Evolutionary conservation across 2,797 vertebrate genomes (phyloP).

Genomic region (Cryptoprocta ferox): DNA sequence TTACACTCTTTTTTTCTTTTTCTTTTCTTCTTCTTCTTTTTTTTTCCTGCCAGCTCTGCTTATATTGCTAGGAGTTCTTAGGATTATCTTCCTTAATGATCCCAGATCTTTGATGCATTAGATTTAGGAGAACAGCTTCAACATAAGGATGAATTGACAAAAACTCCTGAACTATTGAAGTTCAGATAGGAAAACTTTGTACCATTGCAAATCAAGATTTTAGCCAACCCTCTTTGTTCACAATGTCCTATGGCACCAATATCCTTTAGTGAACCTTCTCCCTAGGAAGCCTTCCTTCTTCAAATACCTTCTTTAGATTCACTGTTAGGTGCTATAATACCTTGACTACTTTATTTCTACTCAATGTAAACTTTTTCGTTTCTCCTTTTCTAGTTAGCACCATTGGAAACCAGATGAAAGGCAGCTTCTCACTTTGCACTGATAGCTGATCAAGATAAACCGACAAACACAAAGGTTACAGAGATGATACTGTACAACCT

Average conservation of each 20-base stretch:
- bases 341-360: slow-evolving; percentile 68
- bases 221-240: slow-evolving; percentile 38
- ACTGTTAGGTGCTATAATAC: slow-evolving; percentile 54
- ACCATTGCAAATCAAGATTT: slow-evolving; percentile 61
- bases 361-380: slow-evolving; percentile 70
- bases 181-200: slow-evolving; percentile 77
- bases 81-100: slow-evolving; percentile 69
- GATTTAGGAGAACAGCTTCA: slow-evolving; percentile 56
- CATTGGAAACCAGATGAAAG: slow-evolving; percentile 78
- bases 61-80: slow-evolving; percentile 66
- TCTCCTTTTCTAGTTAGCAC: slow-evolving; percentile 71
- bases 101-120: slow-evolving; percentile 69
- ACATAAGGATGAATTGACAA: slow-evolving; percentile 59
- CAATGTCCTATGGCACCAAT: slow-evolving; percentile 40
- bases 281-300: slow-evolving; percentile 68
- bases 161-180: slow-evolving; percentile 71
- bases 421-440: slow-evolving; percentile 70
- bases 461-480: slow-evolving; percentile 73
- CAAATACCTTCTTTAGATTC: slow-evolving; percentile 67
- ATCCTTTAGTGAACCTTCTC: slow-evolving; percentile 65
- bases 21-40: background rate
- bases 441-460: slow-evolving; percentile 76
- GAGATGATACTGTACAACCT: slow-evolving; percentile 73
- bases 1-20: background rate
- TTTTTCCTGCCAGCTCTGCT: background rate